phyloP scores from a whole-genome alignment of 2,113 vertebrate species.

The Neoarius graeffei region DNA sequence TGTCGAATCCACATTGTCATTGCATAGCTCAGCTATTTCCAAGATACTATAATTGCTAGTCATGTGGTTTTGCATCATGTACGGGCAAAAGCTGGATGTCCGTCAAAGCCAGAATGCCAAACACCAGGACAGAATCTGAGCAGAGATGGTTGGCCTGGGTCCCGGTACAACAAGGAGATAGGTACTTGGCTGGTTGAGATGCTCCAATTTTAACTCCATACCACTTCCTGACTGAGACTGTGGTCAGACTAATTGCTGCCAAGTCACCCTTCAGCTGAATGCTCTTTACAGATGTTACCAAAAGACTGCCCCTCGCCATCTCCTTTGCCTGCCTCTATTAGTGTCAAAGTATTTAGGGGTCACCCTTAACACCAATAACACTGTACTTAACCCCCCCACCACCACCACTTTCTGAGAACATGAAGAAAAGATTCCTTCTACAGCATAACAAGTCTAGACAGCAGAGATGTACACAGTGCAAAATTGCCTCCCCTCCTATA shows the following conservation, averaged over 20 bases:
- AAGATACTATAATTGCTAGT: constrained; percentile 65
- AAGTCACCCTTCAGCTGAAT: constrained; percentile 43
- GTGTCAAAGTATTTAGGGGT: not conserved
- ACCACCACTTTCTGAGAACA: not conserved
- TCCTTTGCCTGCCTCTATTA: not conserved
- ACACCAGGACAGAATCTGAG: constrained; percentile 29
- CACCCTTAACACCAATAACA: not conserved
- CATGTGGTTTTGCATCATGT: constrained; percentile 57
- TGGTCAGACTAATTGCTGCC: constrained; percentile 54
- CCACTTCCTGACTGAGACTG: constrained; percentile 58
- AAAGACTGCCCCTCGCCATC: not conserved
- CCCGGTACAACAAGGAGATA: constrained; percentile 48
- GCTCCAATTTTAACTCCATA: constrained; percentile 61
- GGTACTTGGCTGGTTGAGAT: constrained; percentile 46
- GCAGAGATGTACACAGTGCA: not conserved
- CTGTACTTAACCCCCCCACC: not conserved
- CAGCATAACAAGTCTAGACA: constrained; percentile 11
- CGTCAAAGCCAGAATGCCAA: constrained; percentile 56
- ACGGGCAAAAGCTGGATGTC: constrained; percentile 49
- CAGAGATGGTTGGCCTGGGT: constrained; percentile 52
- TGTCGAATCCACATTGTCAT: constrained; percentile 59
- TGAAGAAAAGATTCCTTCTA: constrained; percentile 3
- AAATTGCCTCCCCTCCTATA: not conserved
- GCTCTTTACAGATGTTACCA: constrained; percentile 14
- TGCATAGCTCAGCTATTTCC: constrained; percentile 62